Percentiles rank a stretch among this genome's conserved stretches.
Evolutionary conservation across 2,113 vertebrate species (phyloP).

Genomic region (Sinocyclocheilus anophthalmus): DNA sequence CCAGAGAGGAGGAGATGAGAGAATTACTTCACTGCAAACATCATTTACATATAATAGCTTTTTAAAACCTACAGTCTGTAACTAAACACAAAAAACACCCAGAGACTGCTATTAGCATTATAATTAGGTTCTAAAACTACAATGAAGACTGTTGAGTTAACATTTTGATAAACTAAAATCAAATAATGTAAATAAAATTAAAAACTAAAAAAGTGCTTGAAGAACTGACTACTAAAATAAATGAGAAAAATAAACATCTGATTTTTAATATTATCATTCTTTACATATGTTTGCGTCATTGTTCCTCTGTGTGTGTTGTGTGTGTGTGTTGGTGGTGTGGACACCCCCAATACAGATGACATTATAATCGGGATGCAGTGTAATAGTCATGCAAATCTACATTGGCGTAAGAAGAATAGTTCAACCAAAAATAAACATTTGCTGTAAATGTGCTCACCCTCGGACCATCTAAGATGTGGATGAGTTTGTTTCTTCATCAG

Average conservation of each 20-base stretch:
- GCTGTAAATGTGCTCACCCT: too few species aligned
- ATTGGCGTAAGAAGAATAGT: background rate
- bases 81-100: background rate
- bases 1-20: slow-evolving; percentile 3
- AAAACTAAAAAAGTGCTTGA: background rate
- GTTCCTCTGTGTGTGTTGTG: too few species aligned
- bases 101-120: background rate
- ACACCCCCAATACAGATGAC: too few species aligned
- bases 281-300: too few species aligned
- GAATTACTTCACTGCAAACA: slow-evolving; percentile 16
- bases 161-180: background rate
- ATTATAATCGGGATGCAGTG: background rate
- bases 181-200: background rate
- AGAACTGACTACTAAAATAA: too few species aligned
- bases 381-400: background rate
- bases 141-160: background rate
- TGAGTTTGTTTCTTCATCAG: too few species aligned
- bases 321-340: too few species aligned
- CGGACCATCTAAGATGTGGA: too few species aligned
- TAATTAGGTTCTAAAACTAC: background rate
- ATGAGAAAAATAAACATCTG: too few species aligned
- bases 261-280: too few species aligned
- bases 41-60: slow-evolving; percentile 20
- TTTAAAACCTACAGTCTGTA: background rate
- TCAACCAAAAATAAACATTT: background rate